Evolutionary conservation across 1,140 invertebrate species (phyloP), one percentile per base, ranked within the genome.

Genomic region (Drosophila parabipectinata): DNA sequence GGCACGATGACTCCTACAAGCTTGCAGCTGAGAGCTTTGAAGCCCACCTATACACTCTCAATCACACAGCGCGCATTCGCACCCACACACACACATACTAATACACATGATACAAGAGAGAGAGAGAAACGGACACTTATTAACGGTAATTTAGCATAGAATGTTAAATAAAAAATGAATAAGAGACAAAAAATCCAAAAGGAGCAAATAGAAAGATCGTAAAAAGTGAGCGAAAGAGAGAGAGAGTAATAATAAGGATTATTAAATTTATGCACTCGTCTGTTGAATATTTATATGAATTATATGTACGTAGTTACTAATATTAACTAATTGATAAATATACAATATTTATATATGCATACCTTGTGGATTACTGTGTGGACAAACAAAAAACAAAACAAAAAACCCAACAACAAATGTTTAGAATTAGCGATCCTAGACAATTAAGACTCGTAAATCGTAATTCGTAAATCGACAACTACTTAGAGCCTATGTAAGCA

Each of bases 211-310:
- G 8, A 24, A 4, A 37, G 34, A n/a, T 37, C 34, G 34, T 37
- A 37, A 37, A 67, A 9, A 64, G 30, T 15, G 53, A 21, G 21
- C 21, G 21, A 21, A 3, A 56, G 8, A 68, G 30, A 10, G 12
- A 30, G 66, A 28, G 30, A 47, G 52, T 56, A 57, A 53, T 77
- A 83, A 53, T 73, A 83, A 84, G 64, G 77, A 87, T 75, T 81
- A 77, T 85, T 78, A 81, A 87, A 87, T 81, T 78, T 87, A 87
- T 87, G 82, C 82, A 82, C 82, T 85, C 66, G 73, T 85, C 81
- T 80, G 82, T 85, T 85, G 66, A 85, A 87, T 83, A 84, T 79
- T 78, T 81, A 87, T 77, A 79, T 77, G 68, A 64, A 69, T 63
- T 63, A 60, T 63, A 78, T 60, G 66, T 61, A 64, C 79, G 58